Conservation (phyloP, 2,888 invertebrate genomes). For the Beris morrisii region DNA sequence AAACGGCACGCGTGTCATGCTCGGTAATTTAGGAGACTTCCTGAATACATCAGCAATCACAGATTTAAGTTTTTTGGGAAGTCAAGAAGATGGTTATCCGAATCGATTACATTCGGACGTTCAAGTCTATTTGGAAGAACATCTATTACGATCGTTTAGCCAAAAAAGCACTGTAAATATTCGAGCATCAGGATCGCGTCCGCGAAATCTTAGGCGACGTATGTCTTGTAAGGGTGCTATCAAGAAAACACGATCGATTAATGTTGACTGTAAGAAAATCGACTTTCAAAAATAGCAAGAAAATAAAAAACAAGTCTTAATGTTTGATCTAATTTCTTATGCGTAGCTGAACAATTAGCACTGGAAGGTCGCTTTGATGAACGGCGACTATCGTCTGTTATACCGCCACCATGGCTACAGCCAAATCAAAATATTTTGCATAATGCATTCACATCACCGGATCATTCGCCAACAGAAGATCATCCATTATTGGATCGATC, state of each 20-base stretch:
- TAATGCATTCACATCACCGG: conserved; percentile 50
- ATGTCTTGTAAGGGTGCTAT: conserved; percentile 93
- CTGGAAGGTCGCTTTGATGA: conserved; percentile 69
- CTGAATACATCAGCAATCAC: conserved; percentile 97
- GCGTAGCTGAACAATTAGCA: conserved; percentile 74
- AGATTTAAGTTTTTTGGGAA: conserved; percentile 92
- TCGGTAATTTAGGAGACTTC: conserved; percentile 94
- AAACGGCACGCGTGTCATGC: conserved; percentile 95
- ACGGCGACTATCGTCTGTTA: conserved; percentile 60
- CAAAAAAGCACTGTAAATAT: conserved; percentile 69
- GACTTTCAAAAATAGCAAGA: neutral
- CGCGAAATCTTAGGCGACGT: conserved; percentile 66
- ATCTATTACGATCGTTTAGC: conserved; percentile 77
- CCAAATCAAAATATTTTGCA: conserved; percentile 35
- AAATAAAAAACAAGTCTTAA: neutral
- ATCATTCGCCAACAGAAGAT: conserved; percentile 44
- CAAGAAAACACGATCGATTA: conserved; percentile 90
- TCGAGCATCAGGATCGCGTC: conserved; percentile 59
- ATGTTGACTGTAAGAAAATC: conserved; percentile 83
- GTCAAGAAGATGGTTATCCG: conserved; percentile 89
- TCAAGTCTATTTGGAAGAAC: conserved; percentile 83
- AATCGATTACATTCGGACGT: conserved; percentile 83
- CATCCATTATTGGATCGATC: conserved; percentile 29
- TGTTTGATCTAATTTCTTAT: conserved; percentile 8
- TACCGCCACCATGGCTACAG: conserved; percentile 56